Base-by-base conservation (phyloP, 2,888 invertebrate genomes). In the Lasioglossum figueresi region DNA sequence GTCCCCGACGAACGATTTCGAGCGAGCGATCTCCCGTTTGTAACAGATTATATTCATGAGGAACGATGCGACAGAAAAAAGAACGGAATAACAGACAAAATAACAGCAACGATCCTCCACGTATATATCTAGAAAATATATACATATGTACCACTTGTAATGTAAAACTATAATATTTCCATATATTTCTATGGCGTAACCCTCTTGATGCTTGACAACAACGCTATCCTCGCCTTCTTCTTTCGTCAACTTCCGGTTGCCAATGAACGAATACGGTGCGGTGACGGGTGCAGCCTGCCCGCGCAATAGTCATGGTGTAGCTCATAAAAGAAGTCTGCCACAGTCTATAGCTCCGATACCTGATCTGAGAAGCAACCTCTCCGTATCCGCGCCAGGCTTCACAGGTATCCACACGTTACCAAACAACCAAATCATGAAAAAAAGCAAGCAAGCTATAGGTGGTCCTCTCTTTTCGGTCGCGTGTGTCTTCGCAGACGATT, bases 261-360 rank as follows among this genome's bases (percentile, higher is more conserved):
- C 92, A 90, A 92, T 92, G 93, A 92, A 93, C 92, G 89, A 91
- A 91, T 87, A 92, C 89, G 93, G 93, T 94, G 92, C 94, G 93
- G 90, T 91, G 91, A 89, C 92, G 93, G 94, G 94, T 95, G 95
- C 96, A 95, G 96, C 95, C 95, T 96, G 96, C 95, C 96, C 96
- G 95, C 96, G 97, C 96, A 98, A 98, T 97, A 97, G 96, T 96
- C 97, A 97, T 96, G 98, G 98, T 95, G 98, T 98, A 96, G 97
- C 97, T 95, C 98, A 97, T 96, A 97, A 97, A 96, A 97, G 97
- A 94, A 97, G 98, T 95, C 97, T 98, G 96, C 97, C 98, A 95
- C 97, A 97, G 96, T 97, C 97, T 95, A 97, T 98, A 95, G 96
- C 96, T 95, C 97, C 98, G 95, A 98, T 98, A 95, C 98, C 98